Evolutionary conservation across 2,797 vertebrate species (phyloP).

Genomic region (Arctocebus calabarensis): DNA sequence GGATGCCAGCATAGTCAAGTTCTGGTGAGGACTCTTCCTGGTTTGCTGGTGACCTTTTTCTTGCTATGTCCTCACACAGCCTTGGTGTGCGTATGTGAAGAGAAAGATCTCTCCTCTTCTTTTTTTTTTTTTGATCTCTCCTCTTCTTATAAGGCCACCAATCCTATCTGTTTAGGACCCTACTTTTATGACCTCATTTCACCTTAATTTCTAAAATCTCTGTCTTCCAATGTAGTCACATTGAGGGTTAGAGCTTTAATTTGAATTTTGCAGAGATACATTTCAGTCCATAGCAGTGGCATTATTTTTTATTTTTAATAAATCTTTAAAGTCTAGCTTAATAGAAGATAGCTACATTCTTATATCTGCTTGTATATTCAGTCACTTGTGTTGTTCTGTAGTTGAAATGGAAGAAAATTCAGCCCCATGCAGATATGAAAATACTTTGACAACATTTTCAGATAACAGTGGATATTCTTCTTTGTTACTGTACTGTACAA

Average conservation of each 20-base stretch:
- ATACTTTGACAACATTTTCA: neutral
- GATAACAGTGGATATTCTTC: neutral
- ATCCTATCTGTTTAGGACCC: neutral
- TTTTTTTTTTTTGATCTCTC: no score
- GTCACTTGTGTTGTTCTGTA: conserved; percentile 4
- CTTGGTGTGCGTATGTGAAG: neutral
- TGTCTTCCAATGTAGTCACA: neutral
- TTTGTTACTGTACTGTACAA: neutral
- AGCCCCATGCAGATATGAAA: neutral
- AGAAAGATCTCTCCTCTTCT: neutral
- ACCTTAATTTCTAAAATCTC: neutral
- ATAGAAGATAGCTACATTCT: neutral
- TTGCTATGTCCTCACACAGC: neutral
- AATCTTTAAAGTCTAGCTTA: neutral
- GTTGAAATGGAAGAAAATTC: neutral
- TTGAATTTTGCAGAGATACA: neutral
- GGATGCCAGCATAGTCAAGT: neutral
- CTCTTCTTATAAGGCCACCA: neutral
- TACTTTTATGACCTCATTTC: neutral
- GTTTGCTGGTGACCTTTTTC: neutral
- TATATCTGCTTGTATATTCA: neutral
- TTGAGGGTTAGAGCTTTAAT: neutral
- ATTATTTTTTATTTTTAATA: neutral
- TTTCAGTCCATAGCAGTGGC: neutral
- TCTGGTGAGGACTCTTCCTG: neutral